These are phyloP conservation scores for Pollachius pollachius DNA, from an alignment of 2,113 vertebrate genomes.

Conservation along the genomic window DNA sequence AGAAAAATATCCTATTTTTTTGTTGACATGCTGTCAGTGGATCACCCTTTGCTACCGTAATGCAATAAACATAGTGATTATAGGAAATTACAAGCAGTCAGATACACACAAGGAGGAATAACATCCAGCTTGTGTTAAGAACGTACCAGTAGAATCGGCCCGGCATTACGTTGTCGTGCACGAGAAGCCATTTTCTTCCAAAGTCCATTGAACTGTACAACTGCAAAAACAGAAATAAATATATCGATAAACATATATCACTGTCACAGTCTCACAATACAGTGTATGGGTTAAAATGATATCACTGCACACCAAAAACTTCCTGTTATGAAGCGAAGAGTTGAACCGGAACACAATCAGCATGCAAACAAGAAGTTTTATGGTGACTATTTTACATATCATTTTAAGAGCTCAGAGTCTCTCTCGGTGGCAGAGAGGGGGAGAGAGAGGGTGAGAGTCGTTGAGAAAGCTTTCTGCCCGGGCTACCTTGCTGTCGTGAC, in stretches of 20 bases:
- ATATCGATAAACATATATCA: not conserved
- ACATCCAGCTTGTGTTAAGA: conserved; percentile 2
- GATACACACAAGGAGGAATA: conserved; percentile 10
- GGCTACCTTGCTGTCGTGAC: conserved; percentile 90
- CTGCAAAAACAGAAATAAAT: conserved; percentile 65
- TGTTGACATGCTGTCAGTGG: no score
- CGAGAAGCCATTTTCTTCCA: conserved; percentile 90
- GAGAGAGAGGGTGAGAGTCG: no score
- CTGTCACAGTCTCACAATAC: not conserved
- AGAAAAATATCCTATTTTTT: no score
- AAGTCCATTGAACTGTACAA: conserved; percentile 95
- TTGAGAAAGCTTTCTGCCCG: no score
- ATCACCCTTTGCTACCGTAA: conserved; percentile 26
- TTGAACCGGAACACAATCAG: no score
- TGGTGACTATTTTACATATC: no score
- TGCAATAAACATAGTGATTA: conserved; percentile 33
- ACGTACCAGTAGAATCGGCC: conserved; percentile 97
- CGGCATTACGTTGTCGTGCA: conserved; percentile 90
- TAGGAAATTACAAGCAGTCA: conserved; percentile 48
- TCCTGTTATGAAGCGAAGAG: no score
- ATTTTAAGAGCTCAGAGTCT: no score
- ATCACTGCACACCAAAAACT: no score
- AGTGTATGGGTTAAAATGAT: not conserved
- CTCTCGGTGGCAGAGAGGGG: no score
- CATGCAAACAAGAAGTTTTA: no score